These are phyloP conservation scores for Nasonia longicornis DNA, from an alignment of 1,140 invertebrate genomes.

Conservation along the genomic window DNA sequence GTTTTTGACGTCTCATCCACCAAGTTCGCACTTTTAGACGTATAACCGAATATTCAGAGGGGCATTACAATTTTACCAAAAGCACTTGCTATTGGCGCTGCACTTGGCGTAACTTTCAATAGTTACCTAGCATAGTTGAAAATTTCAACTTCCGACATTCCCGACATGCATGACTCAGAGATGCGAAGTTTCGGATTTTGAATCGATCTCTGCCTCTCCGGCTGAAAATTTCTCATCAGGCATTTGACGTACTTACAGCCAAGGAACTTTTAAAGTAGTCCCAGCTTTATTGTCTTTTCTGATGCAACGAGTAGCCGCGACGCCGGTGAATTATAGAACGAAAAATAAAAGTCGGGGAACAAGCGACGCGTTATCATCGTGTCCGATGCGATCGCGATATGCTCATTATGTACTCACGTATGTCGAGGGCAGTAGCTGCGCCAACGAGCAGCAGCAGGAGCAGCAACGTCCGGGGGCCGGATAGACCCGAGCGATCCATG, in stretches of 20 bases:
- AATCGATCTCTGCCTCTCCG: not conserved
- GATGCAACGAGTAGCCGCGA: too few species aligned
- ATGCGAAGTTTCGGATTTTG: not conserved
- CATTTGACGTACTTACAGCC: not conserved
- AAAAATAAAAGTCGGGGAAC: not conserved
- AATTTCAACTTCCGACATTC: not conserved
- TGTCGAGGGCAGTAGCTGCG: conserved; percentile 53
- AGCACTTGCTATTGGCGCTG: too few species aligned
- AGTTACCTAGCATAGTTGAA: not conserved
- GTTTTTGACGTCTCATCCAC: too few species aligned
- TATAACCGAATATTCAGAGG: not conserved
- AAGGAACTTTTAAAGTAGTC: not conserved
- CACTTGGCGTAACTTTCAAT: too few species aligned
- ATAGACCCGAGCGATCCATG: conserved; percentile 61
- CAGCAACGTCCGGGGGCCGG: conserved; percentile 49
- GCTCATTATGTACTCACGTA: conserved; percentile 57
- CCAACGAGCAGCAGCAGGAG: conserved; percentile 29
- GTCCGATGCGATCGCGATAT: conserved; percentile 20
- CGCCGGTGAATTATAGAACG: too few species aligned
- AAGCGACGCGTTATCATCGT: not conserved
- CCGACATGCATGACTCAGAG: too few species aligned
- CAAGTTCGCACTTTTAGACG: too few species aligned
- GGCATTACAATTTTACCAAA: too few species aligned
- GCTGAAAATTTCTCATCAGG: not conserved
- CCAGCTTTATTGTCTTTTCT: too few species aligned